Percentiles rank a stretch among this genome's conserved stretches.
Evolutionary conservation across 1,140 invertebrate species (phyloP).

Genomic region (Sinonovacula constricta): DNA sequence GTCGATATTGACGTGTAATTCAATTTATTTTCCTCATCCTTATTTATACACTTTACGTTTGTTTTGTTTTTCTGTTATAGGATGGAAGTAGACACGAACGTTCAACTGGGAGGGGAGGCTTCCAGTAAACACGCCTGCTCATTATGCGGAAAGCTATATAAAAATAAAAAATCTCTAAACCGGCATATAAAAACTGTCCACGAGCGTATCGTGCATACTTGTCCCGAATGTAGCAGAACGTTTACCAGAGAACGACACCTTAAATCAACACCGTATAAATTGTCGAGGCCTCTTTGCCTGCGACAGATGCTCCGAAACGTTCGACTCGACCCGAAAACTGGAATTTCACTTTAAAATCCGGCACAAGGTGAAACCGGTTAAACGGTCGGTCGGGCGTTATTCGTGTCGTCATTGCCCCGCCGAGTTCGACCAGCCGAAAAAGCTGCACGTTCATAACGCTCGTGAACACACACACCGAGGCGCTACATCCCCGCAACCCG

Average conservation of each 20-base stretch:
- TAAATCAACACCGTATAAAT: neutral
- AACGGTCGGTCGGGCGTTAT: neutral
- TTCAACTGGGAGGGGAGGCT: neutral
- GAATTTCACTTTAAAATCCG: slow-evolving; percentile 10
- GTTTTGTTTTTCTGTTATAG: neutral
- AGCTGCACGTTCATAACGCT: slow-evolving; percentile 8
- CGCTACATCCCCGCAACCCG: neutral
- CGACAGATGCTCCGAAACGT: slow-evolving; percentile 5
- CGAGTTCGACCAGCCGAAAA: slow-evolving; percentile 18
- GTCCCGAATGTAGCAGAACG: neutral
- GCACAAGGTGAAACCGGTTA: slow-evolving; percentile 6
- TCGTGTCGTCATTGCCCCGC: slow-evolving; percentile 19
- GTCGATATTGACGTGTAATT: too few species aligned
- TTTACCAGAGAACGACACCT: neutral
- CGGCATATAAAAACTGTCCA: neutral
- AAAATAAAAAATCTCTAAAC: neutral
- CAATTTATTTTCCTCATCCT: too few species aligned
- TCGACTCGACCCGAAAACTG: neutral
- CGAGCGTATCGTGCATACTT: neutral
- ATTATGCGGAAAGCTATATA: neutral
- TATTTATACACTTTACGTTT: too few species aligned
- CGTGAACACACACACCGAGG: neutral
- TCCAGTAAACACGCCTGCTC: neutral
- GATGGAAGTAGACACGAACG: neutral
- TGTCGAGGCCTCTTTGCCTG: neutral